Percentiles rank a stretch among this genome's conserved stretches.
These are phyloP conservation scores for Caenorhabditis panamensis DNA, from an alignment of 2,888 invertebrate genomes.

Conservation along the genomic window DNA sequence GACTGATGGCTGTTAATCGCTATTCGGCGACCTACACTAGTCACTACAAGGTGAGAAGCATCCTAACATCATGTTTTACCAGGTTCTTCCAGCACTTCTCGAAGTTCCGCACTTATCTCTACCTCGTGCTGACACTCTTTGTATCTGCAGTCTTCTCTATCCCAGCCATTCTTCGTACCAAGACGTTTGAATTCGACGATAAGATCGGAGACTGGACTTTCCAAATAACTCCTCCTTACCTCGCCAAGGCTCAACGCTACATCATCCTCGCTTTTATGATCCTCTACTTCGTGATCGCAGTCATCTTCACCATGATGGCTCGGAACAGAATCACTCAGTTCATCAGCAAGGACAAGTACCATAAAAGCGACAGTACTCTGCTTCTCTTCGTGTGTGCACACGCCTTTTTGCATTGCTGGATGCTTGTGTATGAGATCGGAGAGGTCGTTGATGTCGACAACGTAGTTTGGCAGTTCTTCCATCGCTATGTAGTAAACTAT, in stretches of 20 bases:
- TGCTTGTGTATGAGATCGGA: conserved; percentile 21
- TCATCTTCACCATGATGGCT: conserved; percentile 14
- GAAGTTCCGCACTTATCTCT: not conserved
- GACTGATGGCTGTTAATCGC: conserved; percentile 33
- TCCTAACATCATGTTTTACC: not conserved
- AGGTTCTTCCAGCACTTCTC: conserved; percentile 19
- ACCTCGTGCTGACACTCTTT: not conserved
- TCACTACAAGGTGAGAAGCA: not conserved
- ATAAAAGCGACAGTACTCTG: conserved; percentile 24
- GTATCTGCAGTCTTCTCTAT: conserved; percentile 1
- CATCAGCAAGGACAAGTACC: conserved; percentile 18
- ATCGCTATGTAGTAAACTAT: conserved; percentile 2
- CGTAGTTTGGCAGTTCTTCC: not conserved
- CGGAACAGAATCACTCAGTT: conserved; percentile 7
- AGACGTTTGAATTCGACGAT: not conserved
- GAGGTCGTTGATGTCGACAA: conserved; percentile 1
- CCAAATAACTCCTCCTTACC: not conserved
- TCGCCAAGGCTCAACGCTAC: conserved; percentile 16
- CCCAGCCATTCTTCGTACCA: conserved; percentile 3
- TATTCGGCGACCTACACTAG: conserved; percentile 13
- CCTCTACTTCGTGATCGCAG: conserved; percentile 8
- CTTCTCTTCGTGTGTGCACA: conserved; percentile 7
- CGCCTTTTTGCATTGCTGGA: not conserved
- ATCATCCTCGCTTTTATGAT: conserved; percentile 20
- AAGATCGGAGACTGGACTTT: conserved; percentile 1